These are phyloP conservation scores for Caracal caracal DNA, from an alignment of 2,113 vertebrate species.

Conservation along the genomic window DNA sequence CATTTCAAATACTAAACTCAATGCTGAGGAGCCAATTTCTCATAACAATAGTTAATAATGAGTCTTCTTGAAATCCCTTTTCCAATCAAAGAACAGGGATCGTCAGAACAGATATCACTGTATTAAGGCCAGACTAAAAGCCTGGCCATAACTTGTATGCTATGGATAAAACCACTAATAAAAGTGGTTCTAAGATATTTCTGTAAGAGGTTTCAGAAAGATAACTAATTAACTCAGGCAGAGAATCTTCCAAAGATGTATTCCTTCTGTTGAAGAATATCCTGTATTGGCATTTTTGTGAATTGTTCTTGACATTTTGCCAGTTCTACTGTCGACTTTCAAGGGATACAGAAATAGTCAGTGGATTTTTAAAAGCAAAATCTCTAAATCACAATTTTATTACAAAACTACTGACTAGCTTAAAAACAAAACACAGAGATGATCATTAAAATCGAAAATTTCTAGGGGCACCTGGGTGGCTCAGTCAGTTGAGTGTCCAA, in stretches of 20 bases:
- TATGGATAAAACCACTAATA: conserved; percentile 46
- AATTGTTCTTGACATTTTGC: conserved; percentile 75
- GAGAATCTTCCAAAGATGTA: conserved; percentile 65
- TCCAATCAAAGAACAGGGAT: conserved; percentile 63
- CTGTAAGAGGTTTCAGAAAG: conserved; percentile 58
- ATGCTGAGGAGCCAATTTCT: conserved; percentile 74
- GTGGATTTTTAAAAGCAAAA: conserved; percentile 77
- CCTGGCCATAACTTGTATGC: conserved; percentile 37
- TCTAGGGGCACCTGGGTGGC: conserved; percentile 1
- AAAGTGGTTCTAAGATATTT: conserved; percentile 67
- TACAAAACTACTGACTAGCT: conserved; percentile 70
- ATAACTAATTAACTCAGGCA: conserved; percentile 77
- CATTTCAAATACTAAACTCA: conserved; percentile 71
- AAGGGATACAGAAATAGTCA: conserved; percentile 76
- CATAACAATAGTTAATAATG: conserved; percentile 76
- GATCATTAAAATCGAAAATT: conserved; percentile 71
- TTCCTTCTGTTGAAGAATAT: conserved; percentile 69
- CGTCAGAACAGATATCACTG: conserved; percentile 66
- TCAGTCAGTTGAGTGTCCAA: no score
- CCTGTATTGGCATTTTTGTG: conserved; percentile 78
- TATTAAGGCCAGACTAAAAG: conserved; percentile 67
- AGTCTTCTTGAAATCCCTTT: conserved; percentile 69
- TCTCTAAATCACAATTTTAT: conserved; percentile 74
- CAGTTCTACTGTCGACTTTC: conserved; percentile 72
- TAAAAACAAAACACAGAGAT: conserved; percentile 28